Evolutionary conservation across 2,113 vertebrate genomes (phyloP).

Genomic region (Trematocara macrostoma): DNA sequence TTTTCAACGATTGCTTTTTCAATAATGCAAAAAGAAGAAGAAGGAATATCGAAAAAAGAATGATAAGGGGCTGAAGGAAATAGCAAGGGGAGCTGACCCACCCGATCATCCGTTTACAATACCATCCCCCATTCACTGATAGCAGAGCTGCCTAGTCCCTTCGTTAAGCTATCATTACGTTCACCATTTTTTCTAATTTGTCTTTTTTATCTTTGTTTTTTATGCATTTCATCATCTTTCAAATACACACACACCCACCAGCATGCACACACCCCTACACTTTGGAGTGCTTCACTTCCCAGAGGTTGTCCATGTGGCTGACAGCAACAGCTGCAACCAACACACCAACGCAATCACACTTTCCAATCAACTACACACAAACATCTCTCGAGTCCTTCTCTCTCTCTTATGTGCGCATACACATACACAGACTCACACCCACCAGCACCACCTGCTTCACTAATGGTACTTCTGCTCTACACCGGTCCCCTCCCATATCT

Average conservation of each 20-base stretch:
- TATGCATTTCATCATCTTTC: not conserved
- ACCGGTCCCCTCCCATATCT: slow-evolving; percentile 12
- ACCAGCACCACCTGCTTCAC: slow-evolving; percentile 56
- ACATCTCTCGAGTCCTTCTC: not conserved
- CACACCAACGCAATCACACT: not conserved
- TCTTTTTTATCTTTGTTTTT: not conserved
- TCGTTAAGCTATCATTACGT: not conserved
- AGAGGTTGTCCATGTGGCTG: slow-evolving; percentile 32
- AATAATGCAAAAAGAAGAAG: not conserved
- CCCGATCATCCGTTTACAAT: slow-evolving; percentile 23
- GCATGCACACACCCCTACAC: not conserved
- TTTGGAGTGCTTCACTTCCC: not conserved
- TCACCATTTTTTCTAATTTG: not conserved
- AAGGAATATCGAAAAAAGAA: not conserved
- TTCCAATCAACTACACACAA: slow-evolving; percentile 10
- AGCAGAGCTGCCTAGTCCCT: not conserved
- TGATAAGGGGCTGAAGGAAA: not conserved
- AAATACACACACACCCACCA: not conserved
- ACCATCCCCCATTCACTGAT: slow-evolving; percentile 39
- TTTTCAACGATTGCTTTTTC: not conserved
- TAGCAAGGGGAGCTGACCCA: slow-evolving; percentile 33
- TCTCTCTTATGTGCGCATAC: not conserved
- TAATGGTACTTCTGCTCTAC: slow-evolving; percentile 8
- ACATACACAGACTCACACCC: slow-evolving; percentile 17
- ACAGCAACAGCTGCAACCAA: slow-evolving; percentile 11